These are phyloP conservation scores for Phaedon cochleariae DNA, from an alignment of 2,888 invertebrate species.

Conservation along the genomic window DNA sequence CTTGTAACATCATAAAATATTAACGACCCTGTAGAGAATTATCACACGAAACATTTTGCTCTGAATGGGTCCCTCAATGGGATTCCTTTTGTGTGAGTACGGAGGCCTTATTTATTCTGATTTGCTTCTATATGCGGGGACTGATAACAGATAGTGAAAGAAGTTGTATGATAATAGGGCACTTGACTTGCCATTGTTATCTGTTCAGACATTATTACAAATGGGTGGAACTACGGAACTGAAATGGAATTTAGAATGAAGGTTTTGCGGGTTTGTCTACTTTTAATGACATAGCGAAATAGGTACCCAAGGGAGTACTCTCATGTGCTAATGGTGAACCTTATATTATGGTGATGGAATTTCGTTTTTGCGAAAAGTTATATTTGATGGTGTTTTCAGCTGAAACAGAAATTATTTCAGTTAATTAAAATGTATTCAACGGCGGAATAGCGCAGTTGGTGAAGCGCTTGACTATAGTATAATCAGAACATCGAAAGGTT, in stretches of 20 bases:
- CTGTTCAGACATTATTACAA: neutral
- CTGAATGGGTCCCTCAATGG: constrained; percentile 3
- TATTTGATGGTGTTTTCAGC: too few relatives aligned
- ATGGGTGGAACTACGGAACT: neutral
- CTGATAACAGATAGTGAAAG: neutral
- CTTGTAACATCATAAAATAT: constrained; percentile 41
- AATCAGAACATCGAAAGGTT: too few relatives aligned
- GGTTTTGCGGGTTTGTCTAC: neutral
- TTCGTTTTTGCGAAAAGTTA: too few relatives aligned
- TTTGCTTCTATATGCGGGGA: constrained; percentile 6
- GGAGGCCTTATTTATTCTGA: neutral
- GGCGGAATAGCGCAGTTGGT: too few relatives aligned
- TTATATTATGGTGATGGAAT: too few relatives aligned
- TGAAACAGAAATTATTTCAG: too few relatives aligned
- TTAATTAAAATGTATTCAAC: too few relatives aligned
- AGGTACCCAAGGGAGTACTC: too few relatives aligned
- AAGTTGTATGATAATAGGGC: neutral
- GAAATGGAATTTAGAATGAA: neutral
- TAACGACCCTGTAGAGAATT: constrained; percentile 32
- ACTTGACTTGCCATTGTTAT: neutral
- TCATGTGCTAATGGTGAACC: too few relatives aligned
- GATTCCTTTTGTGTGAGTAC: constrained; percentile 4
- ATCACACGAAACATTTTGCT: constrained; percentile 13
- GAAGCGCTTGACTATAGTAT: too few relatives aligned
- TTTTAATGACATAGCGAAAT: neutral